These are phyloP conservation scores for Astropecten irregularis DNA, from an alignment of 53 echinoderm and acorn worm genomes.

Conservation along the genomic window DNA sequence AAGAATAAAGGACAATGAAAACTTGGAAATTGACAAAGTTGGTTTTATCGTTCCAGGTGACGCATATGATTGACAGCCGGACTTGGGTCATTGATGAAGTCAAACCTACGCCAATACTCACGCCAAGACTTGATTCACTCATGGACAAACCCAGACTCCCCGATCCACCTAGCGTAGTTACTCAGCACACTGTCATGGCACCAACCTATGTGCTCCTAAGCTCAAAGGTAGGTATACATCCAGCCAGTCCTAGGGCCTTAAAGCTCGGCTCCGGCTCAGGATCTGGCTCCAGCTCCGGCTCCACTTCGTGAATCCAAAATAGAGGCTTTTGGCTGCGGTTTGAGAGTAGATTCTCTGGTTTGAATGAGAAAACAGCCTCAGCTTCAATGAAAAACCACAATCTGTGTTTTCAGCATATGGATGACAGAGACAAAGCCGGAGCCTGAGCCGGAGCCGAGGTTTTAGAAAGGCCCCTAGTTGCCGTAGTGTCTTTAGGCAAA, in stretches of 20 bases:
- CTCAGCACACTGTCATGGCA: slow-evolving; percentile 75
- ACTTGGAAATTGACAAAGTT: too few relatives aligned
- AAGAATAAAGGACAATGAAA: too few relatives aligned
- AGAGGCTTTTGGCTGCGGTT: too few relatives aligned
- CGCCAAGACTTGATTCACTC: slow-evolving; percentile 30
- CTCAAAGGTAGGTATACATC: slow-evolving; percentile 69
- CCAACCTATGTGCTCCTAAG: slow-evolving; percentile 90
- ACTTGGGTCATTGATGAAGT: slow-evolving; percentile 96
- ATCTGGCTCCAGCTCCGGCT: too few relatives aligned
- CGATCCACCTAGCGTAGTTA: slow-evolving; percentile 87
- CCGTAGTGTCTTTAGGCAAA: neutral
- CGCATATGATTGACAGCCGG: slow-evolving; percentile 73
- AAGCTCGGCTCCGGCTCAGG: neutral
- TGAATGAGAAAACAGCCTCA: too few relatives aligned
- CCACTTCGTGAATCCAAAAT: too few relatives aligned
- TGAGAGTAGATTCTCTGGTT: too few relatives aligned
- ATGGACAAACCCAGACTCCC: slow-evolving; percentile 34
- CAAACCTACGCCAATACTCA: slow-evolving; percentile 50
- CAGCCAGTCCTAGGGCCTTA: neutral
- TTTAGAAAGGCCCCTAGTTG: neutral
- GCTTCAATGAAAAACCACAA: too few relatives aligned
- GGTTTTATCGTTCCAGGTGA: slow-evolving; percentile 76
- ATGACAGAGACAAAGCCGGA: too few relatives aligned
- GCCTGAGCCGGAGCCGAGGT: too few relatives aligned
- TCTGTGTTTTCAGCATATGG: too few relatives aligned